Evolutionary conservation across 2,888 invertebrate species (phyloP), one percentile per base, ranked within the genome.

Genomic region (Drosophila picticornis): DNA sequence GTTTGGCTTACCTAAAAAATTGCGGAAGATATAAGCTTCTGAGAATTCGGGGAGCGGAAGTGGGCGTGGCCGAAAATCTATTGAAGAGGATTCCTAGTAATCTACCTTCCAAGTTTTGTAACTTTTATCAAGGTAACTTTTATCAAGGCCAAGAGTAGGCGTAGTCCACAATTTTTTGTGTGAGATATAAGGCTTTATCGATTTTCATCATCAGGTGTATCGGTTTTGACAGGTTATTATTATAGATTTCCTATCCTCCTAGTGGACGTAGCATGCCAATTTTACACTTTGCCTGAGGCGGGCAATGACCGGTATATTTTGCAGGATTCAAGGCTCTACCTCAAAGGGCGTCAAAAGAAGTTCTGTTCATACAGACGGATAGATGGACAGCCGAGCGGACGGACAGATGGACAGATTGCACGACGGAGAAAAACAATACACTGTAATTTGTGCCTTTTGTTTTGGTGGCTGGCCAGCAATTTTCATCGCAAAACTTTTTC

Each of bases 391-490:
- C 22, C 11, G 22, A 11, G 1, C 22, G 11, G 32, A 32, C 4
- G 32, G 1, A 32, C 1, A 43, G 1, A 22, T 13, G 11, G 13
- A 22, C 0, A 3, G 22, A 6, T 1, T 11, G n/a, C n/a, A 43
- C 2, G 5, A n/a, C n/a, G 11, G 11, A 34, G 4, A 13, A 22
- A 13, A 1, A 22, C 43, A 43, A 22, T 22, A 13, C 22, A 25
- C 79, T 78, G 89, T 72, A 89, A 88, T 89, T 88, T 89, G 81
- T 75, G 81, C 78, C 78, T 84, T 46, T 86, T 88, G 87, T 84
- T 83, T 87, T 80, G 77, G 69, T 66, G 84, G 74, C 75, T 70
- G 76, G 68, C 68, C 67, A 75, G 67, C 84, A 84, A 71, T 86
- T 82, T 77, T 66, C 64, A 65, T 72, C 55, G 71, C 63, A 77